Base-by-base conservation (phyloP, 2,113 vertebrate genomes). In the Drymodes brunneopygia region DNA sequence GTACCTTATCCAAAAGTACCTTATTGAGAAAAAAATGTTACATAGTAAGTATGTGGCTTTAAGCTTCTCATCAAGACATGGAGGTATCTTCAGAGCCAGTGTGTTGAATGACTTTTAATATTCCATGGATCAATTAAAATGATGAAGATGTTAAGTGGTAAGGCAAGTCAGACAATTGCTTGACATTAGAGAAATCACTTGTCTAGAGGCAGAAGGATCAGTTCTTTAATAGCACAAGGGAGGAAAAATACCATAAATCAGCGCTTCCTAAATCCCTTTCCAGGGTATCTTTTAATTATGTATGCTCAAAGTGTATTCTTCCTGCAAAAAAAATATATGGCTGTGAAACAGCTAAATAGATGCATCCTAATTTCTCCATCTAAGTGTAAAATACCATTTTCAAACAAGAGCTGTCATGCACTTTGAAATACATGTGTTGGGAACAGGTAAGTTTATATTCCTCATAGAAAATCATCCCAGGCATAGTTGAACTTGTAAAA, bases 301-400 rank as follows among this genome's bases (percentile, higher is more conserved):
- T 86, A 27, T 82, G 53, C 66, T 73, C n/a, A 20, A 64, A 77
- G 50, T 72, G 36, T 64, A 80, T 95, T 75, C 94, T 95, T 94
- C 53, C 69, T 74, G 51, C 72, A 57, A 77, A 93, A 73, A 73
- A 88, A 80, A 12, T 31, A 77, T 38, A 60, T 81, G 66, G 92
- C 73, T 93, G 88, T 87, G 94, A 95, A 95, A 86, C 77, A 87
- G 85, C 89, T 42, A 31, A 71, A 65, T 58, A 85, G 72, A 73
- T 81, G 36, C 28, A 81, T 81, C 47, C 51, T 88, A 48, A 81
- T 79, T 86, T 91, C 48, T 75, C 93, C 67, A 83, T 36, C 38
- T 96, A 91, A 93, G 54, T 29, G 80, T 93, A 90, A 82, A 90
- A 70, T 53, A 57, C 2, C 3, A 48, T 74, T 94, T 75, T 93